Conservation (phyloP, 2,797 vertebrate genomes). For the Limnodromus scolopaceus region DNA sequence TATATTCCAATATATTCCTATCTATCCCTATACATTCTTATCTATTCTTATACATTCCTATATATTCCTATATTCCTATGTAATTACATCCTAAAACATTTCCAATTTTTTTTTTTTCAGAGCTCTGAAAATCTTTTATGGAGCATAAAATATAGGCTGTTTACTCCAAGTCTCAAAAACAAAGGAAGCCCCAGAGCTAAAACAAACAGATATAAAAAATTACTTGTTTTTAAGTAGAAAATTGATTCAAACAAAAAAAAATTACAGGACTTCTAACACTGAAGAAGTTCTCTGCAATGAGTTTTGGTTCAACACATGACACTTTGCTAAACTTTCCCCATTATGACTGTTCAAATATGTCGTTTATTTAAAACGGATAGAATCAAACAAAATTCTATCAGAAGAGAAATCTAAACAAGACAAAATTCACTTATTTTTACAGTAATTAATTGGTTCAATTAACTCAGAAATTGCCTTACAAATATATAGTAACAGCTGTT, state of each 20-base stretch:
- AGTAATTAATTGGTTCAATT: not conserved
- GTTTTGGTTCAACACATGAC: not conserved
- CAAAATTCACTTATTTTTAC: not conserved
- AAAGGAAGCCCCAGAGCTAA: not conserved
- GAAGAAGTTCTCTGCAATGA: not conserved
- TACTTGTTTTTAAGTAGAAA: not conserved
- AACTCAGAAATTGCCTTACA: not conserved
- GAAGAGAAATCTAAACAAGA: not conserved
- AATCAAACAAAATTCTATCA: not conserved
- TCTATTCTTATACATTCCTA: not conserved
- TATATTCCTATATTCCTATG: not conserved
- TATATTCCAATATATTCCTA: not conserved
- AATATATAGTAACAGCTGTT: not conserved
- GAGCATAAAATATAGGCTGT: not conserved
- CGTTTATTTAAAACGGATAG: not conserved
- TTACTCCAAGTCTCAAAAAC: not conserved
- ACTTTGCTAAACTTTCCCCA: not conserved
- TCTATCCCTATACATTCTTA: too few species aligned
- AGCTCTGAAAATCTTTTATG: not conserved
- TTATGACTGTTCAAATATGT: not conserved
- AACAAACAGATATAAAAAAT: not conserved
- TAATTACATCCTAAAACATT: not conserved
- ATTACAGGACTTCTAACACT: not conserved
- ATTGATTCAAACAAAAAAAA: not conserved
- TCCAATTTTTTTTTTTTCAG: not conserved